Conservation (phyloP, 1,140 invertebrate genomes). For the Anadara kagoshimensis region DNA sequence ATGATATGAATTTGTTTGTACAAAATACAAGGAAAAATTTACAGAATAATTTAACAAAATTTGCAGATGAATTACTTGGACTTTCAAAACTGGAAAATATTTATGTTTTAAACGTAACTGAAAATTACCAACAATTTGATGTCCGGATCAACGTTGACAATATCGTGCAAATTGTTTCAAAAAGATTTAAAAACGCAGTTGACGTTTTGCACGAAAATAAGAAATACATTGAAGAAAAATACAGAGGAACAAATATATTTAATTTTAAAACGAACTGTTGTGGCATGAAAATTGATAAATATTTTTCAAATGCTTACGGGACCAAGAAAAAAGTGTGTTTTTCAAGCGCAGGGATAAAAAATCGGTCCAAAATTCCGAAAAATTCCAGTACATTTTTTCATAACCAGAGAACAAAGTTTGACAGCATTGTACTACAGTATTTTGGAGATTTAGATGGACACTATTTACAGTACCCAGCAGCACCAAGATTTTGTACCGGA, state of each 20-base stretch:
- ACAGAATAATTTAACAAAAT: too few species aligned
- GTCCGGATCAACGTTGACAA: neutral
- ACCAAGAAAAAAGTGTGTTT: constrained; percentile 12
- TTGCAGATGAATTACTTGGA: too few species aligned
- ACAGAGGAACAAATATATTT: neutral
- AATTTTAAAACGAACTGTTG: neutral
- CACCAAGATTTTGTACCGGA: constrained; percentile 5
- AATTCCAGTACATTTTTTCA: neutral
- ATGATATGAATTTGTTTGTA: too few species aligned
- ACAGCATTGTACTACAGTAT: constrained; percentile 26
- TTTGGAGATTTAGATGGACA: constrained; percentile 27
- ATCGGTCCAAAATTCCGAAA: neutral
- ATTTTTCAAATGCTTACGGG: neutral
- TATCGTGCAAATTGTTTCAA: constrained; percentile 10
- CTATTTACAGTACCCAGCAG: constrained; percentile 30
- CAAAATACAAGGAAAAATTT: too few species aligned
- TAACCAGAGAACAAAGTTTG: constrained; percentile 6
- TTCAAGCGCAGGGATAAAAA: neutral
- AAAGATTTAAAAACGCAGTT: neutral
- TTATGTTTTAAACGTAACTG: too few species aligned
- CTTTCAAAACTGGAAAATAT: too few species aligned
- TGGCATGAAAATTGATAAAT: neutral
- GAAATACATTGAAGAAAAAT: constrained; percentile 19
- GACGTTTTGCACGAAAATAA: constrained; percentile 13
- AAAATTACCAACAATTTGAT: too few species aligned